Evolutionary conservation across 2,113 vertebrate genomes (phyloP), one percentile per base, ranked within the genome.

Genomic region (Ceyx margarethae): DNA sequence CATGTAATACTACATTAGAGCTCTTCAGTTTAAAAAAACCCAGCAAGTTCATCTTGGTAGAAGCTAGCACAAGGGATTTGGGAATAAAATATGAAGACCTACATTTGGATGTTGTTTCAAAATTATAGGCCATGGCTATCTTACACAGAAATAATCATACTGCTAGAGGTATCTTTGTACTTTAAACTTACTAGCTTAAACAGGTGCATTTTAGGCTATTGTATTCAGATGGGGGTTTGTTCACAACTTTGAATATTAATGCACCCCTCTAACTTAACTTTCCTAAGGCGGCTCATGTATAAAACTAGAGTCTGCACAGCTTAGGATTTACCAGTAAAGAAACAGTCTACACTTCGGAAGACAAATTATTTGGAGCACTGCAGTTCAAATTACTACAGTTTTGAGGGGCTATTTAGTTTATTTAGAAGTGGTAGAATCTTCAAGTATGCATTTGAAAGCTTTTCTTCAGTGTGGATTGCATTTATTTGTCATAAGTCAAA

Each of bases 1-100:
- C 96, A 97, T 96, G 96, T 96, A 96, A 95, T 97, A 93, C 67
- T 95, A 97, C 98, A 94, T 93, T 96, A 97, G 97, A 98, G 98
- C 98, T 98, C 98, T 98, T 98, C 96, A 95, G 98, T 98, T 98
- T 97, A 97, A 89, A 95, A 90, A 96, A 92, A 92, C 95, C 12
- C 48, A 95, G 95, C 96, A 92, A 96, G 86, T 95, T 96, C 91
- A 97, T 95, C 87, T 97, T 95, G 96, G 89, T 97, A 96, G 97
- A 98, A 97, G 97, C 97, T 97, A 96, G 97, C 97, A 92, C 93
- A 92, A 97, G 94, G 95, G 92, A 96, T 93, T 95, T 94, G 23
- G 86, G 46, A 91, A 81, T 91, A 64, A 69, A 94, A 87, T 90
- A 42, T 90, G 94, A 97, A 98, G 94, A 97, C 73, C 54, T 90